Evolutionary conservation across 30 jellyfish, hydroid and myxozoan genomes (phyloP), one percentile per base, ranked within the genome.

Genomic region (Euphysa ruthae): DNA sequence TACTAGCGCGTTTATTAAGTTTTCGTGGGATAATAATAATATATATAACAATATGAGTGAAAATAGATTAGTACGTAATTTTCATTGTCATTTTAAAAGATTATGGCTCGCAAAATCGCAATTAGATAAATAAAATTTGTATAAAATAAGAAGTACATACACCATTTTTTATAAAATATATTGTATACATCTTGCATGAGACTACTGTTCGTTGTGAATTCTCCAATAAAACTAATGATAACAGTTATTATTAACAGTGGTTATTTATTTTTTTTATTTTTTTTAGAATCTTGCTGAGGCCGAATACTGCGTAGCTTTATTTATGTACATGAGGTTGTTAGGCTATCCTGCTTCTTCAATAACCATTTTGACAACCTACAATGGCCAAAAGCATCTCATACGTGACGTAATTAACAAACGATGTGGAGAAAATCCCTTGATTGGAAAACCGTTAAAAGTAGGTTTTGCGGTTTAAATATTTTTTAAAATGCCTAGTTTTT

Each of bases 321-420:
- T 75, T 69, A 82, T 91, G 94, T 91, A 91, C 78, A 91, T 91
- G 99, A 85, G 99, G n/a, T 78, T 91, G 57, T 49, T 82, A 20
- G 95, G 95, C 34, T 91, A 91, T 61, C 95, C 99, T 3, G 95
- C 95, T 3, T 63, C 91, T 25, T 62, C 68, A 22, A 91, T 91
- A 22, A 58, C 93, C 14, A 91, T 91, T 32, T 62, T 91, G 35
- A 82, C 99, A 23, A 91, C 95, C 19, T 91, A 91, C 75, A 91
- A 91, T 51, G 99, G 99, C 2, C 99, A 91, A 58, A 91, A 91
- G 68, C 99, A 91, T 61, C 79, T 91, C 31, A 91, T 91, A 19
- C 81, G 99, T 12, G 99, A 91, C 35, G 93, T 91, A 69, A 82
- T 91, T 50, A 49, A 71, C 61, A 78, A 72, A 51, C 33, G 95